Base-by-base conservation (phyloP, 2,797 vertebrate genomes). In the Otolemur crassicaudatus region DNA sequence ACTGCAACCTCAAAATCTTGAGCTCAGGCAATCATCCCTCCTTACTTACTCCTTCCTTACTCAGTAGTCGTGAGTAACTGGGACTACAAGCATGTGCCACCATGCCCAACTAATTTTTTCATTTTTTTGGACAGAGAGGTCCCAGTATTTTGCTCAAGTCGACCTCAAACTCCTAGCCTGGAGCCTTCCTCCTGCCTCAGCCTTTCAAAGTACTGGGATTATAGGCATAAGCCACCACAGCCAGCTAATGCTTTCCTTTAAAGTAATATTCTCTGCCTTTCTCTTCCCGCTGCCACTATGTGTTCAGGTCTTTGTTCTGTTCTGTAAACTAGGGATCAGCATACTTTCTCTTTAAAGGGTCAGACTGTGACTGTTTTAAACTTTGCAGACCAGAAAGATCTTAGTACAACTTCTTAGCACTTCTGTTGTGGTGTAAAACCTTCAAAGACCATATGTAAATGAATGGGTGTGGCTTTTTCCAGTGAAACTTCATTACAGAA, bases 381-480 rank as follows among this genome's bases (percentile, higher is more conserved):
- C 81, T 37, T 31, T 31, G 8, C 0, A 49, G 73, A 20, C 81
- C 29, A 9, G 43, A 2, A 0, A 2, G 11, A 10, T 53, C 27
- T 65, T 3, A 25, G 11, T 27, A 22, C 6, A 0, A 5, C 49
- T 22, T 0, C 73, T 40, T 1, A 0, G 37, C 14, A 11, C 58
- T n/a, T 23, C 14, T 1, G 0, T 1, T 13, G 43, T 4, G 7
- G 81, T 2, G 0, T 4, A 7, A 16, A 9, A 65, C 43, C 61
- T 27, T 17, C 9, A 1, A 5, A 5, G 84, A 8, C 53, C 3
- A 0, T 9, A 0, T 4, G 17, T 27, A 0, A 27, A 6, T 5
- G 1, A 25, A 22, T 2, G 17, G 40, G 27, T 1, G 1, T 0
- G 10, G 34, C 83, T 2, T 0, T 20, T 1, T 0, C 29, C 49